Base-by-base conservation (phyloP, 2,797 vertebrate genomes). In the Notamacropus eugenii region DNA sequence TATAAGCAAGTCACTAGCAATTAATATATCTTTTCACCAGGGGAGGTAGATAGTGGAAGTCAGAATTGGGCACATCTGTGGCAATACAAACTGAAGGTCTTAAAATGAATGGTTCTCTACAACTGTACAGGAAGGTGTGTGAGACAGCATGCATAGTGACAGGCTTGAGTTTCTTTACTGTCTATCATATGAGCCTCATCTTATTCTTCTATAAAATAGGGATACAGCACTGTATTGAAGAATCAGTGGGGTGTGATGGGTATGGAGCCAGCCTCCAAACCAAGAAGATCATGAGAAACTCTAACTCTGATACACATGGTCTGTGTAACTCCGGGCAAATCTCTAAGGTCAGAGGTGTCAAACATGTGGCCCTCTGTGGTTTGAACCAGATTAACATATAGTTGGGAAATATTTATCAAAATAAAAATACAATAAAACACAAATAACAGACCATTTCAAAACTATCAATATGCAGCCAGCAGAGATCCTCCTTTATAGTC, bases 11-110 rank as follows among this genome's bases (percentile, higher is more conserved):
- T 94, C 19, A 62, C 5, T 92, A 46, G 14, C 6, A 19, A 93
- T 90, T 82, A 90, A 90, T 46, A 9, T 55, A 56, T 10, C 31
- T 67, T 67, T 67, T 4, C 34, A 67, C 14, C 62, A 34, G 16
- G 62, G 31, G n/a, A 91, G 2, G 46, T 19, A 92, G 27, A 93
- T 94, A 58, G n/a, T 50, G 90, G 58, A 58, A 74, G 27, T 29
- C 40, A 40, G 82, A 94, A 94, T 90, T 22, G 94, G n/a, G 93
- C 10, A 62, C 31, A 90, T 91, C n/a, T 54, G 14, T 95, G 29
- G 92, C 34, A 67, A 67, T 67, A 67, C 4, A 34, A 67, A 67
- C 31, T n/a, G 62, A 67, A 67, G 13, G 4, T 67, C 13, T 67
- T 67, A 29, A 40, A 93, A 67, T 31, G 34, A 6, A 3, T 52